Base-by-base conservation (phyloP, 2,888 invertebrate genomes). In the Ophion slaviceki region DNA sequence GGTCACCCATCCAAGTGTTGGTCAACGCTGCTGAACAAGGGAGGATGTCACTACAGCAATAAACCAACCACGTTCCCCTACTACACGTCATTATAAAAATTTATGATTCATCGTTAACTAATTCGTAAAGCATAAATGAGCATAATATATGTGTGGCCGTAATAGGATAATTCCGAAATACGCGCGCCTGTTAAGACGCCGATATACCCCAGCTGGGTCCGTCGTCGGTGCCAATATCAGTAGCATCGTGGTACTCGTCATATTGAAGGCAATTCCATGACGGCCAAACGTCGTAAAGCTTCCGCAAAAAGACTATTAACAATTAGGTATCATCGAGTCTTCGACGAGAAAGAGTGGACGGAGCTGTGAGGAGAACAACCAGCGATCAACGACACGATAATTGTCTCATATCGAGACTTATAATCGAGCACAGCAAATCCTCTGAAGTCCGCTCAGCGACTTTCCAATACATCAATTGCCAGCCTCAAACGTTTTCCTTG, bases 181-280 rank as follows among this genome's bases (percentile, higher is more conserved):
- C 28, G 28, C 1, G 28, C 28, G 28, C 24, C 28, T 28, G 28
- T 28, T 28, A 28, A 28, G 28, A 28, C 2, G 2, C 28, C 28
- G 28, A 28, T 28, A 28, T 28, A 28, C 28, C 28, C 28, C 28
- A 28, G 28, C 2, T 28, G 28, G 2, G 3, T 28, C 28, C 2
- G 28, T 28, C 2, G 28, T 28, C 28, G 28, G 28, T 28, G 28
- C 28, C 28, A 28, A 28, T 28, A 28, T 28, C 3, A 28, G 28
- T 0, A 28, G 28, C 28, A 28, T 28, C 28, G 28, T 28, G 28
- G 28, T 59, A 45, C n/a, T 24, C 47, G 82, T 71, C 47, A 78
- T 78, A 78, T 82, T 82, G 72, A 3, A 53, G 2, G 53, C 53
- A 14, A 53, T 14, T 14, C 11, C 10, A 53, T 2, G 53, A 53